Percentiles rank a stretch among this genome's conserved stretches.
Conservation (phyloP, 2,113 vertebrate species). For the Phalacrocorax brasilianus region DNA sequence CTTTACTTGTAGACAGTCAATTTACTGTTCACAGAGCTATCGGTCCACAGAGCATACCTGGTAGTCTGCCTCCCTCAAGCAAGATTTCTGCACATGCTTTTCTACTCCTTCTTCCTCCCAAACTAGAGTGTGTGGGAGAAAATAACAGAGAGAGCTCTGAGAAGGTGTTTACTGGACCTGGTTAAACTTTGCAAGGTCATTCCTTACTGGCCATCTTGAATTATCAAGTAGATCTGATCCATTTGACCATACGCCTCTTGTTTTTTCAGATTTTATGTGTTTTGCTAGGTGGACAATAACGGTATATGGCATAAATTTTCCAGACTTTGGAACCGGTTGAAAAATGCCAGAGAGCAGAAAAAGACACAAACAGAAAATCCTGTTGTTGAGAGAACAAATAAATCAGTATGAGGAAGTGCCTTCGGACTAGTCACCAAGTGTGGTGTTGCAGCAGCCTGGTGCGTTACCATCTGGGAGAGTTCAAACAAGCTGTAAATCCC, state of each 20-base stretch:
- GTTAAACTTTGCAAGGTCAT: not conserved
- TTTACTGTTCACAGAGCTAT: not conserved
- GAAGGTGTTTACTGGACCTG: not conserved
- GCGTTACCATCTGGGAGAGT: slow-evolving; percentile 57
- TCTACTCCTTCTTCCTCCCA: not conserved
- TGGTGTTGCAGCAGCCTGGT: slow-evolving; percentile 24
- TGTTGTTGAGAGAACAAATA: slow-evolving; percentile 55
- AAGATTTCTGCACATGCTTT: not conserved
- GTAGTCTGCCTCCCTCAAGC: not conserved
- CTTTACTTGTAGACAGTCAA: not conserved
- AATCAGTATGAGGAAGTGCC: slow-evolving; percentile 55
- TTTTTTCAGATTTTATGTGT: not conserved
- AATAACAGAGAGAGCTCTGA: not conserved
- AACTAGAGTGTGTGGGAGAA: not conserved
- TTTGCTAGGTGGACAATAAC: not conserved
- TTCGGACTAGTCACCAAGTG: slow-evolving; percentile 40
- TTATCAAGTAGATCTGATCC: not conserved
- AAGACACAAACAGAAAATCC: not conserved
- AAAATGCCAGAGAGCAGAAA: not conserved
- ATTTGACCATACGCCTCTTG: not conserved
- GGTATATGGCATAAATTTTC: not conserved
- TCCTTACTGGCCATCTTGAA: not conserved
- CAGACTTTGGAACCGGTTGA: not conserved
- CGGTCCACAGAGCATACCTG: not conserved
- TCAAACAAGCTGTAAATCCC: slow-evolving; percentile 56